Conservation (phyloP, 2,113 vertebrate species). For the Pseudopodoces humilis region DNA sequence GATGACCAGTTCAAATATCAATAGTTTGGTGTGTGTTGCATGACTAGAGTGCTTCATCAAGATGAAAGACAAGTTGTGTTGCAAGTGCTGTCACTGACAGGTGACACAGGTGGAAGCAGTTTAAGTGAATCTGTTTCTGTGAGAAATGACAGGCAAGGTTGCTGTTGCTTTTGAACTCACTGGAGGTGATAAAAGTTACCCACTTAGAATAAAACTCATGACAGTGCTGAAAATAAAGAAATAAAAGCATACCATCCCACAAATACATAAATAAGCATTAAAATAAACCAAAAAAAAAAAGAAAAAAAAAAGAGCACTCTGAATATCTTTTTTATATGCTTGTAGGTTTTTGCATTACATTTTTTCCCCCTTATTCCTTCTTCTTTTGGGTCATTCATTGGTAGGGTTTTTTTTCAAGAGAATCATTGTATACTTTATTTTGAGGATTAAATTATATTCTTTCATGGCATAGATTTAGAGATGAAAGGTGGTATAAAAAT, state of each 20-base stretch:
- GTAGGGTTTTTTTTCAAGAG: rapidly evolving
- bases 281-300: background rate
- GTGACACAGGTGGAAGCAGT: background rate
- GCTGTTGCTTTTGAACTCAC: background rate
- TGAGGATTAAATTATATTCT: background rate
- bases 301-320: background rate
- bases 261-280: background rate
- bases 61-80: background rate
- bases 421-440: background rate
- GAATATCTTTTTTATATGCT: background rate
- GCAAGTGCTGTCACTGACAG: background rate
- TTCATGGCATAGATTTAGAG: background rate
- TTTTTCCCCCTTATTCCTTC: background rate
- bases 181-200: background rate
- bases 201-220: background rate
- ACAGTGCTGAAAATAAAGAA: background rate
- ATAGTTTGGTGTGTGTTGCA: background rate
- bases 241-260: background rate
- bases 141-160: background rate
- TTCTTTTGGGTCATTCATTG: background rate
- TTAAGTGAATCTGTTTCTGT: rapidly evolving
- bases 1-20: background rate
- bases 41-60: background rate
- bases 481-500: background rate
- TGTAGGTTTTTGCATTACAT: background rate